Conservation (phyloP, 2,797 vertebrate genomes). For the Brotula barbata region DNA sequence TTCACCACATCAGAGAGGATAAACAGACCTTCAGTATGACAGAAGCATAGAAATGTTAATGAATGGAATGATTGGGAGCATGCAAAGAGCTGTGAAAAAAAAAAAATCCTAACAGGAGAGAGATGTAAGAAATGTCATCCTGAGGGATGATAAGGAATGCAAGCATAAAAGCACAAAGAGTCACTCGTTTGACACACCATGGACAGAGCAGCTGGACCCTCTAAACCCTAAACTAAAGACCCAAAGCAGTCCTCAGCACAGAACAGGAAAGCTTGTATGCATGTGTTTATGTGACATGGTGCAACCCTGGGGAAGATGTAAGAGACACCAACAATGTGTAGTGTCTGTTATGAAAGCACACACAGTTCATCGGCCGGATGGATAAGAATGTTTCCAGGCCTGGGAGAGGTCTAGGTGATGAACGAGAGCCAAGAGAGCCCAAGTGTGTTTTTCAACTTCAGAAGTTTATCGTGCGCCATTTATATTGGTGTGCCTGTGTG, state of each 20-base stretch:
- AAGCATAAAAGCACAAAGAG: neutral
- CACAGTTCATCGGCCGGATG: constrained; percentile 53
- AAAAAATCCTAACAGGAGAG: constrained; percentile 28
- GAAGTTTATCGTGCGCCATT: constrained; percentile 41
- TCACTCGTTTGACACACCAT: constrained; percentile 8
- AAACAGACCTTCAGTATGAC: constrained; percentile 35
- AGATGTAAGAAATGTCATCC: constrained; percentile 6
- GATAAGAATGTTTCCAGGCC: constrained; percentile 57
- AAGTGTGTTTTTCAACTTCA: constrained; percentile 35
- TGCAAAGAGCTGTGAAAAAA: constrained; percentile 35
- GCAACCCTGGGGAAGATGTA: constrained; percentile 39
- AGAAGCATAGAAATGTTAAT: constrained; percentile 23
- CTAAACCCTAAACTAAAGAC: constrained; percentile 56
- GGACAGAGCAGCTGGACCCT: constrained; percentile 68
- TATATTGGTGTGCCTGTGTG: constrained; percentile 5
- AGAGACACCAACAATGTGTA: constrained; percentile 45
- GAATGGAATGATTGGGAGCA: constrained; percentile 25
- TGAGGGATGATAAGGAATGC: constrained; percentile 20
- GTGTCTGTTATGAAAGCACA: constrained; percentile 57
- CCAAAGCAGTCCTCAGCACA: constrained; percentile 42
- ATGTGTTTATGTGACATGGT: constrained; percentile 31
- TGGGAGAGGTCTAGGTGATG: constrained; percentile 35
- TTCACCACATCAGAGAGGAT: constrained; percentile 4
- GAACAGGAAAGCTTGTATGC: constrained; percentile 8
- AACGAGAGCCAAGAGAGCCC: constrained; percentile 41